Percentiles rank a stretch among this genome's conserved stretches.
These are phyloP conservation scores for Agriopis leucophaearia DNA, from an alignment of 2,888 invertebrate species.

Conservation along the genomic window DNA sequence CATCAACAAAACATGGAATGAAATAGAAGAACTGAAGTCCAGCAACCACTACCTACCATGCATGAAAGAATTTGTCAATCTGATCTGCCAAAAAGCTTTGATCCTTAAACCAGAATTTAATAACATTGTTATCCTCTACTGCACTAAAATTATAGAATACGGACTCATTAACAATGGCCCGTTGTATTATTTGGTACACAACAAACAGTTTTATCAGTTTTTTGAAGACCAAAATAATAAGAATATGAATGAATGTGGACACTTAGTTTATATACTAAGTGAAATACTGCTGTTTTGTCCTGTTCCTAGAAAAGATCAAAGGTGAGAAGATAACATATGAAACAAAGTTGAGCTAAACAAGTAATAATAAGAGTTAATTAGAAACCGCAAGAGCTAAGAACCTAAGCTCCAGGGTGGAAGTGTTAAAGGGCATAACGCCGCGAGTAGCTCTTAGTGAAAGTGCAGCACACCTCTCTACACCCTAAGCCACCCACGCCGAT, in stretches of 20 bases:
- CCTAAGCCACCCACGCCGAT: no score
- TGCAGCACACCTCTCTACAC: no score
- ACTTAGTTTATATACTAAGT: conserved; percentile 71
- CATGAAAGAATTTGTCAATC: conserved; percentile 71
- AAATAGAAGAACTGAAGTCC: conserved; percentile 79
- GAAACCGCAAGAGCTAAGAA: no score
- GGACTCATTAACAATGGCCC: conserved; percentile 69
- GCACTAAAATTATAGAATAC: conserved; percentile 72
- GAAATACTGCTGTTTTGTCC: conserved; percentile 81
- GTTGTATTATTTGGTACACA: conserved; percentile 64
- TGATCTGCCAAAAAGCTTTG: conserved; percentile 67
- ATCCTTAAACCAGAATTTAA: conserved; percentile 62
- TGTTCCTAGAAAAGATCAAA: conserved; percentile 83
- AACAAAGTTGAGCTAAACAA: neutral
- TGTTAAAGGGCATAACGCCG: no score
- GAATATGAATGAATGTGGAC: conserved; percentile 54
- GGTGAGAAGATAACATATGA: conserved; percentile 60
- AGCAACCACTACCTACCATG: conserved; percentile 75
- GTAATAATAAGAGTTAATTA: no score
- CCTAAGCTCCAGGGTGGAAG: no score
- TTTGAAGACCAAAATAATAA: conserved; percentile 52
- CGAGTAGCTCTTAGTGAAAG: no score
- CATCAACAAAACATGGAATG: conserved; percentile 73
- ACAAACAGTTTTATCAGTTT: conserved; percentile 6
- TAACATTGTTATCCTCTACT: conserved; percentile 65